Evolutionary conservation across 2,888 invertebrate species (phyloP).

Genomic region (Chaetogeoica ovagalla): DNA sequence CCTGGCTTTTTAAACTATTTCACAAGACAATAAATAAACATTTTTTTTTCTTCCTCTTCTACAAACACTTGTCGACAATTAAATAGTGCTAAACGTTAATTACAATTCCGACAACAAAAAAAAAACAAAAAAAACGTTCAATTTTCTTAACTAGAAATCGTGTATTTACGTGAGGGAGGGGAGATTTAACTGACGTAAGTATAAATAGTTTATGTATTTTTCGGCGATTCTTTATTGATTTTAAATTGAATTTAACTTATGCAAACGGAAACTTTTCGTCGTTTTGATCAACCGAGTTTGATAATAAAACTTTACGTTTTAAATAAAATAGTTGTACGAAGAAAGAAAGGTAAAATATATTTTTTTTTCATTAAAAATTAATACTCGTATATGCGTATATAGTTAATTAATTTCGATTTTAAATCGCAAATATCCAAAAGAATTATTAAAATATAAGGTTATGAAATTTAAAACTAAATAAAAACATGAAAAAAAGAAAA

Average conservation of each 20-base stretch:
- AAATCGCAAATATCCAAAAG: too few relatives aligned
- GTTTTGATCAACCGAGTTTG: too few relatives aligned
- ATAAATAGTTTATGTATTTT: not conserved
- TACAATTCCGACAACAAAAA: not conserved
- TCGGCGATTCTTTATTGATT: not conserved
- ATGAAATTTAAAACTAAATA: too few relatives aligned
- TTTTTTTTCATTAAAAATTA: too few relatives aligned
- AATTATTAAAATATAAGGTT: too few relatives aligned
- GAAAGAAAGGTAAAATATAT: too few relatives aligned
- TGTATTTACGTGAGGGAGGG: not conserved
- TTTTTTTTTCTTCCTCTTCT: not conserved
- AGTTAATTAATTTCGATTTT: too few relatives aligned
- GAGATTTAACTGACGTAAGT: not conserved
- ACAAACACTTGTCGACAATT: conserved; percentile 3
- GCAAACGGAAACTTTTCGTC: too few relatives aligned
- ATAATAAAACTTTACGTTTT: too few relatives aligned
- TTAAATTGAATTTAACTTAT: not conserved
- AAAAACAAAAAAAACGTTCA: not conserved
- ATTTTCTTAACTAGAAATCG: not conserved
- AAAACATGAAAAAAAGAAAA: too few relatives aligned
- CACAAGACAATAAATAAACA: conserved; percentile 1
- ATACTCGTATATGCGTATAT: too few relatives aligned
- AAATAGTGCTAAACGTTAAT: not conserved
- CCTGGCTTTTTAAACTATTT: not conserved
- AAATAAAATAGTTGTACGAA: too few relatives aligned